Base-by-base conservation (phyloP, 2,888 invertebrate species). In the Listrodromus nycthemerus region DNA sequence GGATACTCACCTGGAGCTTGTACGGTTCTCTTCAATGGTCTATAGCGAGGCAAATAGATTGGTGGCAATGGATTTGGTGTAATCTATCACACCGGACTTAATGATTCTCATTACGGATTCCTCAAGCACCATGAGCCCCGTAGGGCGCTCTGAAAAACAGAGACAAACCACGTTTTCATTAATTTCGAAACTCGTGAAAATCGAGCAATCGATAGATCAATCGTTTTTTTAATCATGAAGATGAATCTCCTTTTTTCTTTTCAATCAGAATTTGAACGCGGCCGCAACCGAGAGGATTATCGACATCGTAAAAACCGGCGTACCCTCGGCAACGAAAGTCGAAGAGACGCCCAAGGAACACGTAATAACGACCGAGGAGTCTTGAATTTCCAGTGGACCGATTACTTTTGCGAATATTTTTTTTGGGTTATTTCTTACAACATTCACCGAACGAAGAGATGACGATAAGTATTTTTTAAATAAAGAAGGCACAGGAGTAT, bases 121-220 rank as follows among this genome's bases (percentile, higher is more conserved):
- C 89, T 89, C 89, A 90, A 91, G 90, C 90, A 91, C 92, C 92
- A 86, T 82, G 10, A 89, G 92, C 92, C 93, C 92, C 92, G 89
- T 86, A 92, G 92, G 93, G 92, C 89, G 88, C 89, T 92, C 93
- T 93, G 87, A 78, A 90, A 89, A 90, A 86, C 87, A 76, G 87
- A 87, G 89, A 85, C 86, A 80, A 86, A 80, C 55, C 78, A 74
- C 50, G 45, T 55, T 61, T 30, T 27, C 19, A 30, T 63, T 33
- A 81, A 61, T 41, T 8, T 33, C 16, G 24, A 10, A 16, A 45
- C 13, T 37, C 13, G 16, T 30, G 16, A 37, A 5, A 3, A 63
- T 45, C 52, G 13, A 2, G 30, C 16, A 48, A 24, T 16, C 13
- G 19, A 67, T 45, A 58, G 74, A 52, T 16, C 4, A 4, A 16